Evolutionary conservation across 2,113 vertebrate genomes (phyloP).

Genomic region (Symphodus melops): DNA sequence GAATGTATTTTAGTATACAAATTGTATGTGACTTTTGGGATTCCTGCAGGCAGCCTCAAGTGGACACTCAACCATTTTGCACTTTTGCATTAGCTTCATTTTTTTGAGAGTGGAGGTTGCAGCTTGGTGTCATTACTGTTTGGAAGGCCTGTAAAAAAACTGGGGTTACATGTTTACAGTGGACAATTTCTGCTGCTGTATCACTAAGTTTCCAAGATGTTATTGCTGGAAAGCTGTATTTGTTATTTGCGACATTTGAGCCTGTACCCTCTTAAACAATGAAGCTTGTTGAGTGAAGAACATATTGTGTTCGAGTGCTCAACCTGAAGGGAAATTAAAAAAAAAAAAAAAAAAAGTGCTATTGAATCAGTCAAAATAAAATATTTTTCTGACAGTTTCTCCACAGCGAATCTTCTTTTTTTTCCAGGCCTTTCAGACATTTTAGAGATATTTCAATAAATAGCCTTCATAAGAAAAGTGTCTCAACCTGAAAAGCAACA

Average conservation of each 20-base stretch:
- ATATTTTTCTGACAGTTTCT: slow-evolving; percentile 5
- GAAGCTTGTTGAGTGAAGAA: too few relatives aligned
- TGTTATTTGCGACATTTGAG: background rate
- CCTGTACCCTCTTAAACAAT: background rate
- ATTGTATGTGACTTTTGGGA: too few relatives aligned
- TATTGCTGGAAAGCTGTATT: background rate
- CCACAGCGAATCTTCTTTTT: background rate
- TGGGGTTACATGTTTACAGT: too few relatives aligned
- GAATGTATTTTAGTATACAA: too few relatives aligned
- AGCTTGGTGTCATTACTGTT: too few relatives aligned
- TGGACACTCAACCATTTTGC: too few relatives aligned
- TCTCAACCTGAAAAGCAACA: slow-evolving; percentile 49
- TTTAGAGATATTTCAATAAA: slow-evolving; percentile 53
- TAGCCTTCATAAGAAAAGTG: slow-evolving; percentile 25
- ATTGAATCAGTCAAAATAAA: background rate
- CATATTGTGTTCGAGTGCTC: background rate
- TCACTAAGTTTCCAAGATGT: background rate
- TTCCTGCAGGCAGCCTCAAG: too few relatives aligned
- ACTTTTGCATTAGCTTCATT: too few relatives aligned
- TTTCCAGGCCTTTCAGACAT: background rate
- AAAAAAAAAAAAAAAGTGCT: too few relatives aligned
- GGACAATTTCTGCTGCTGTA: background rate
- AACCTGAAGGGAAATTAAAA: too few relatives aligned
- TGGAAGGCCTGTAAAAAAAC: too few relatives aligned
- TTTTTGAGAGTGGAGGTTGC: too few relatives aligned